Percentiles rank a stretch among this genome's conserved stretches.
phyloP scores from a whole-genome alignment of 1,140 invertebrate species.

The Hylyphantes graminicola region DNA sequence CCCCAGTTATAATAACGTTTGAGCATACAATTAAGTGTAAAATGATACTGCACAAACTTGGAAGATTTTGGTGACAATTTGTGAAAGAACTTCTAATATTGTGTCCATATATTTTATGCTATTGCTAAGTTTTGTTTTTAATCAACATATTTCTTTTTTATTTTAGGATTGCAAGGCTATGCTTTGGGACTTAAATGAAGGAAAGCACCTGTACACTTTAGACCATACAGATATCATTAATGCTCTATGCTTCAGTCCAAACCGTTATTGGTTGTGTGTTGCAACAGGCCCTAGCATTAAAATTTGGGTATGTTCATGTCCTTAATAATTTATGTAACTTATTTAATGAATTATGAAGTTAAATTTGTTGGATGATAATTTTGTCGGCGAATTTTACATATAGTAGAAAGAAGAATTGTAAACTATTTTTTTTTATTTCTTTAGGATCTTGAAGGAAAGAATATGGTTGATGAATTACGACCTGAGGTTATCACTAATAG shows the following conservation, averaged over 20 bases:
- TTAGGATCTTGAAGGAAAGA: slow-evolving; percentile 98
- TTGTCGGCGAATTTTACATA: not conserved
- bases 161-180: slow-evolving; percentile 95
- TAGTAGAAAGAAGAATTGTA: not conserved
- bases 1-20: too few relatives aligned
- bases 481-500: slow-evolving; percentile 86
- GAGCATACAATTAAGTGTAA: too few relatives aligned
- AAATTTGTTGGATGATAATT: not conserved
- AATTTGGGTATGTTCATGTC: slow-evolving; percentile 82
- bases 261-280: slow-evolving; percentile 99
- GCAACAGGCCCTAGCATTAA: slow-evolving; percentile 99
- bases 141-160: slow-evolving; percentile 54
- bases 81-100: too few relatives aligned
- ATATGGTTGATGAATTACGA: slow-evolving; percentile 97
- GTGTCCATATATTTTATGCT: not conserved
- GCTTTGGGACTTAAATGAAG: slow-evolving; percentile 99
- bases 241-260: slow-evolving; percentile 98
- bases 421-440: slow-evolving; percentile 60
- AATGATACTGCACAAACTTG: too few relatives aligned
- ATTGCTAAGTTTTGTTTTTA: slow-evolving; percentile 17
- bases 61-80: too few relatives aligned
- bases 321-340: not conserved
- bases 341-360: not conserved
- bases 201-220: slow-evolving; percentile 98
- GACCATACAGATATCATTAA: slow-evolving; percentile 99